Conservation (phyloP, 2,113 vertebrate species). For the Aptenodytes forsteri region DNA sequence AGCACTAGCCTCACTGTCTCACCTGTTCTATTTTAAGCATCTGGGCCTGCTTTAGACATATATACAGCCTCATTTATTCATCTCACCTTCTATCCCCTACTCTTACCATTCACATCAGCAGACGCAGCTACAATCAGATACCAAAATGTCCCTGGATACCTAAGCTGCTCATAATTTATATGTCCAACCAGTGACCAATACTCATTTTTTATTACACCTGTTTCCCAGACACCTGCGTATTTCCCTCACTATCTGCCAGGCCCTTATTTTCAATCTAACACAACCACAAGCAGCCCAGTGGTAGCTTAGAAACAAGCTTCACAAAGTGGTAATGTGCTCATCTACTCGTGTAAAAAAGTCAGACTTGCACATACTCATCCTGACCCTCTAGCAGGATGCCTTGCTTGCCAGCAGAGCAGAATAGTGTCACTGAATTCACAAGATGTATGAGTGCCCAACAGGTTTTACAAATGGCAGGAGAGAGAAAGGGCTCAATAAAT, state of each 20-base stretch:
- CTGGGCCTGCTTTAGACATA: neutral
- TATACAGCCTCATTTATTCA: neutral
- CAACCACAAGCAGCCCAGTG: neutral
- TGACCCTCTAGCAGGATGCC: neutral
- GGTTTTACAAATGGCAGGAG: neutral
- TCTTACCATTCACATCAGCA: neutral
- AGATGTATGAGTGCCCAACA: neutral
- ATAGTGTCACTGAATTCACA: neutral
- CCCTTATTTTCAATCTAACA: neutral
- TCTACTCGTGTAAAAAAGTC: neutral
- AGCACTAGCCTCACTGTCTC: neutral
- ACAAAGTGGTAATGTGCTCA: neutral
- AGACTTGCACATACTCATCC: neutral
- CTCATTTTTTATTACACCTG: neutral
- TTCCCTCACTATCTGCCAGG: neutral
- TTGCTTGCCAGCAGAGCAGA: neutral
- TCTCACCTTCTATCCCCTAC: neutral
- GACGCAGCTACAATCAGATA: neutral
- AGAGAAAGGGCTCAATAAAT: neutral
- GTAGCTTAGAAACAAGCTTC: neutral
- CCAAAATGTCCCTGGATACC: neutral
- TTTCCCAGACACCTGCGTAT: neutral
- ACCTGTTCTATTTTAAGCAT: neutral
- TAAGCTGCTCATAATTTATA: neutral
- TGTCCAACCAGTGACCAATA: neutral